phyloP scores from a whole-genome alignment of 2,797 vertebrate species.

The Ptychadena robeensis region DNA sequence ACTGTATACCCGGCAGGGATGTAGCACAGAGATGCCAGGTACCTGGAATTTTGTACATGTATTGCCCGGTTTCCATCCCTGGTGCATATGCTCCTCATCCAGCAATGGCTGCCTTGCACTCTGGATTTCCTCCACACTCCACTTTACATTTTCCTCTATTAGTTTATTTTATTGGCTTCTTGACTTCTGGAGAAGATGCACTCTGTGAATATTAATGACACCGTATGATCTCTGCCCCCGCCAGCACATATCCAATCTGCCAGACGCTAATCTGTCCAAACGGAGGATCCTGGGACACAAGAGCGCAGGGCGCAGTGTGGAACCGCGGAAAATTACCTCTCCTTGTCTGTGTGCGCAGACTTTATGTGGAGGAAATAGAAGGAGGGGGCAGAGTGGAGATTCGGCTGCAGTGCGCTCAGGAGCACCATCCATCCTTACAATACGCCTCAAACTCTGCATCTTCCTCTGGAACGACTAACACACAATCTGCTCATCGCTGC shows the following conservation, averaged over 20 bases:
- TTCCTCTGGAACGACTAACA: too few relatives aligned
- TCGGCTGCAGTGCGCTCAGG: too few relatives aligned
- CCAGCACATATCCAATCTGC: slow-evolving; percentile 69
- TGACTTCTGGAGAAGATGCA: slow-evolving; percentile 37
- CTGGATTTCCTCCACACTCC: neutral
- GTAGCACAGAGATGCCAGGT: too few relatives aligned
- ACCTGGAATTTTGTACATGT: neutral
- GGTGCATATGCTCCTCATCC: neutral
- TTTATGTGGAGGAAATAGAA: slow-evolving; percentile 13
- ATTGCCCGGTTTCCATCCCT: neutral
- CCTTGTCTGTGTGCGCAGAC: slow-evolving; percentile 57
- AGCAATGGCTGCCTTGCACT: neutral
- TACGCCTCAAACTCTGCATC: too few relatives aligned
- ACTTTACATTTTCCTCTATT: slow-evolving; percentile 4
- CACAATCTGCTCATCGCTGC: too few relatives aligned
- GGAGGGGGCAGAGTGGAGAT: slow-evolving; percentile 40
- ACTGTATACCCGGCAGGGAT: too few relatives aligned
- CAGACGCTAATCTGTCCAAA: slow-evolving; percentile 77
- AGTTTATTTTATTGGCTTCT: slow-evolving; percentile 50
- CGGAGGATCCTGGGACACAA: slow-evolving; percentile 79
- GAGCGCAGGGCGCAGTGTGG: slow-evolving; percentile 74
- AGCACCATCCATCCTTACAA: too few relatives aligned
- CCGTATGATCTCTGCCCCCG: neutral
- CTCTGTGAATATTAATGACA: slow-evolving; percentile 52
- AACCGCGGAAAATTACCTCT: slow-evolving; percentile 83